A percentile compares a stretch with the other conserved stretches of the same genome.
phyloP scores from a whole-genome alignment of 2,113 vertebrate species.

The Tetrao urogallus region DNA sequence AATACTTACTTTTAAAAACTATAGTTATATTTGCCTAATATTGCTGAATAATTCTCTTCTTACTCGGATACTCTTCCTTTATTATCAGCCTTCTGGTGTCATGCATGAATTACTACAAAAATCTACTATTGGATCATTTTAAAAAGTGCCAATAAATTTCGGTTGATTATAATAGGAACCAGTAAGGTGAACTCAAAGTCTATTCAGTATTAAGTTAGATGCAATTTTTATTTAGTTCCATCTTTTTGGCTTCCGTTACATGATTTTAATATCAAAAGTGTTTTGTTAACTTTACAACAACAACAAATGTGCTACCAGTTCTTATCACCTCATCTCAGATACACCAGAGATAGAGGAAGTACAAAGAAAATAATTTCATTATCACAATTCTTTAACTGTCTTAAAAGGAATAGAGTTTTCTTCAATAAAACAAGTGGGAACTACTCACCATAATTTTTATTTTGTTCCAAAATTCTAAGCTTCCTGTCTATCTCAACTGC shows the following conservation, averaged over 20 bases:
- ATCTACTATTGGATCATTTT: background rate
- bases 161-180: background rate
- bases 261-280: background rate
- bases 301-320: background rate
- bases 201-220: background rate
- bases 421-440: background rate
- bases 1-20: background rate
- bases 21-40: background rate
- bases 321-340: background rate
- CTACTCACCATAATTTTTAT: constrained; percentile 74
- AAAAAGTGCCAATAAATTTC: background rate
- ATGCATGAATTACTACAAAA: background rate
- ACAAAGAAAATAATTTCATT: background rate
- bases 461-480: constrained; percentile 42
- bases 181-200: background rate
- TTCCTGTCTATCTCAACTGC: constrained; percentile 35
- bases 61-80: background rate
- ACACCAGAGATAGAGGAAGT: background rate
- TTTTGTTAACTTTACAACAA: background rate
- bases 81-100: background rate
- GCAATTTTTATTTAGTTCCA: background rate
- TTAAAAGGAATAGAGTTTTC: background rate
- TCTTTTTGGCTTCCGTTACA: background rate
- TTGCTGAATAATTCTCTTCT: background rate
- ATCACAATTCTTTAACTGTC: background rate